Evolutionary conservation across 2,113 vertebrate genomes (phyloP), one percentile per base, ranked within the genome.

Genomic region (Abramis brama): DNA sequence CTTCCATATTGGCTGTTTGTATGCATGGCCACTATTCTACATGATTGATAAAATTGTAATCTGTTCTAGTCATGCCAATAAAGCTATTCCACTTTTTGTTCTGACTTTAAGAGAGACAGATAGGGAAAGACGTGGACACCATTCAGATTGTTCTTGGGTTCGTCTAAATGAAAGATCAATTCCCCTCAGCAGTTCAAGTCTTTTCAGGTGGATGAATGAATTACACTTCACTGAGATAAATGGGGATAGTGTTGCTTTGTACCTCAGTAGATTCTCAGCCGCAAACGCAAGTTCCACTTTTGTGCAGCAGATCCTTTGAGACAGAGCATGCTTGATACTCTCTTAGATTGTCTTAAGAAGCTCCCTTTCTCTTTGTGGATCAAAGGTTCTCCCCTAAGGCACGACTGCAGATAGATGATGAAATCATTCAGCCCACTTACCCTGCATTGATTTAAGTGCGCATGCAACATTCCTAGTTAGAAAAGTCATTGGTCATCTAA

Each of bases 261-360:
- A 75, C 73, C 73, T 47, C 73, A 17, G 71, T 10, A 43, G 70
- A 73, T 10, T 73, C 36, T 73, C 70, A 73, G 70, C 11, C 12
- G 21, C 43, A 17, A 47, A 74, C 39, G 6, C 71, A 50, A 47
- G 71, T 47, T 75, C 43, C 71, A 75, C 68, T 71, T 71, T 71
- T 71, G 68, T 71, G 68, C 71, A 75, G 71, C 43, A 27, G 43
- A 50, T 50, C 71, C 71, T 50, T 75, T 75, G 71, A 50, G 43
- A 75, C 23, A 0, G 39, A 47, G 71, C 27, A 47, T 25, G 71
- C 45, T 47, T 75, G 71, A 75, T 75, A 75, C 71, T 50, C 71
- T 75, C n/a, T 50, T 75, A 75, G 71, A 75, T 47, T 75, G 43
- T 75, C n/a, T 75, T 75, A 75, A 47, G 71, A 47, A 47, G 39